phyloP scores from a whole-genome alignment of 2,888 invertebrate genomes.

The Heteromurus nitidus region DNA sequence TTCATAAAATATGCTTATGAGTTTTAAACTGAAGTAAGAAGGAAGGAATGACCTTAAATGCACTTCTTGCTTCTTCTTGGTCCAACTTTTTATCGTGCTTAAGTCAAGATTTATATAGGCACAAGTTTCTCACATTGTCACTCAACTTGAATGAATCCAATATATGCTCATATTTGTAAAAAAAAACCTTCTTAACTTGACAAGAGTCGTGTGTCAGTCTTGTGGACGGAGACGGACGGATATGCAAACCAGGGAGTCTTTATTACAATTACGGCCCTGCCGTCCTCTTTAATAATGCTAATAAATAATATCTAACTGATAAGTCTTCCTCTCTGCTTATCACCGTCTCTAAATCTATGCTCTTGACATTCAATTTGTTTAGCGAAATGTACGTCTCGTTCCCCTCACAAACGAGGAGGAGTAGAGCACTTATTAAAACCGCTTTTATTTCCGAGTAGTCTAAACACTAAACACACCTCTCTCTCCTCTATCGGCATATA shows the following conservation, averaged over 20 bases:
- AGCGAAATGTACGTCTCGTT: not conserved
- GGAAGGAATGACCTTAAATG: slow-evolving; percentile 56
- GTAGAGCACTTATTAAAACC: not conserved
- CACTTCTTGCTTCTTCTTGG: slow-evolving; percentile 22
- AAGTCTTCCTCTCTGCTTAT: not conserved
- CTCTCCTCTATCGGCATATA: too few relatives aligned
- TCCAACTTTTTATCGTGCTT: not conserved
- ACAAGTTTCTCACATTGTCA: not conserved
- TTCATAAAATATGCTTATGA: slow-evolving; percentile 36
- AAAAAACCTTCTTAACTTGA: not conserved
- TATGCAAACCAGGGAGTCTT: slow-evolving; percentile 3
- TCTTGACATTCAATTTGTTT: not conserved
- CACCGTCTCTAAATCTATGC: not conserved
- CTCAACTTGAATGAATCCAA: not conserved
- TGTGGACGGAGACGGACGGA: slow-evolving; percentile 8
- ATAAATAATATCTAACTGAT: slow-evolving; percentile 14
- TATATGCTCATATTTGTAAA: not conserved
- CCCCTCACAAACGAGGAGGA: not conserved
- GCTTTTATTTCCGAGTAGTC: not conserved
- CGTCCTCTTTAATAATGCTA: not conserved
- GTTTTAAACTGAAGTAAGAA: not conserved
- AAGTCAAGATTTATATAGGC: not conserved
- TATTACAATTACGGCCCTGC: not conserved
- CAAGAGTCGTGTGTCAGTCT: not conserved
- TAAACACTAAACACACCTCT: not conserved